phyloP scores from a whole-genome alignment of 2,888 invertebrate genomes.

The Dermolepida albohirtum region DNA sequence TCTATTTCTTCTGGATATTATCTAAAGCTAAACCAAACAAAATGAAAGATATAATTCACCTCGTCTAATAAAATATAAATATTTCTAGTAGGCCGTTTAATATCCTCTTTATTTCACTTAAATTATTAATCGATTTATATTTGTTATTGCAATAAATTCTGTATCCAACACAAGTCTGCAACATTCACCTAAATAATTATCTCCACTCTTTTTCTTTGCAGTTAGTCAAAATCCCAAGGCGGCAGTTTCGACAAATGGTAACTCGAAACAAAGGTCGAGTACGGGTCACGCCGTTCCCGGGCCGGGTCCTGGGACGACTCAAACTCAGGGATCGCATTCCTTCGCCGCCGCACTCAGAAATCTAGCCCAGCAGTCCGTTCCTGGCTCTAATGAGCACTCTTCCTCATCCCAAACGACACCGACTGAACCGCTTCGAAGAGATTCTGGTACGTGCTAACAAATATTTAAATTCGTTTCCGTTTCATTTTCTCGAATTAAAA shows the following conservation, averaged over 20 bases:
- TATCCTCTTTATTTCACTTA: too few species aligned
- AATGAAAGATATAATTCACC: too few species aligned
- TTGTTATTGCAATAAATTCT: not conserved
- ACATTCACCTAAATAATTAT: too few species aligned
- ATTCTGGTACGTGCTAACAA: slow-evolving; percentile 52
- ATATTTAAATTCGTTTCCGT: too few species aligned
- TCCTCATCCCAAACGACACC: slow-evolving; percentile 46
- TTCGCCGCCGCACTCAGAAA: slow-evolving; percentile 93
- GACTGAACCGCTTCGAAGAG: slow-evolving; percentile 57
- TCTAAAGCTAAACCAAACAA: too few species aligned
- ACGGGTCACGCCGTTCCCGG: slow-evolving; percentile 62
- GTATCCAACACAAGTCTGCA: not conserved
- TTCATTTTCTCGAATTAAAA: too few species aligned
- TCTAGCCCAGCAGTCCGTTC: slow-evolving; percentile 91
- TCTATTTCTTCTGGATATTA: too few species aligned
- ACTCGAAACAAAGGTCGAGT: slow-evolving; percentile 57
- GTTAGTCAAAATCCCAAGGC: slow-evolving; percentile 51
- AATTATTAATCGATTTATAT: too few species aligned
- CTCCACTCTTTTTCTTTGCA: slow-evolving; percentile 12
- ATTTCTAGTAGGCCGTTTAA: too few species aligned
- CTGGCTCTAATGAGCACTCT: slow-evolving; percentile 65
- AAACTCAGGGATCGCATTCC: slow-evolving; percentile 69
- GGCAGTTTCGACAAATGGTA: slow-evolving; percentile 57
- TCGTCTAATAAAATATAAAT: too few species aligned
- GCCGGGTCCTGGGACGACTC: slow-evolving; percentile 63